Conservation (phyloP, 2,888 invertebrate species). For the Amphipyra tragopoginis region DNA sequence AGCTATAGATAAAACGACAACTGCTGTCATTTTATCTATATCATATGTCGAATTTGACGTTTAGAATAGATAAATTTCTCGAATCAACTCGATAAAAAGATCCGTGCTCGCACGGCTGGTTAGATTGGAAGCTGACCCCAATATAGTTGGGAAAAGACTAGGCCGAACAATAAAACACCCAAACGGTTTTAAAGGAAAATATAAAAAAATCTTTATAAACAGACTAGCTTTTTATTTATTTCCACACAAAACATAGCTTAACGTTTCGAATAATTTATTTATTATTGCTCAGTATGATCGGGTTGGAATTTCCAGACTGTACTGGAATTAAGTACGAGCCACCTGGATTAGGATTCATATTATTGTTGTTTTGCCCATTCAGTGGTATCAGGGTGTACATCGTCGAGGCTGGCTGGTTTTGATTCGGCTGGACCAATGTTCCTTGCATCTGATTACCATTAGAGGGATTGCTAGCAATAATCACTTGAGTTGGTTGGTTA, state of each 20-base stretch:
- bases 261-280: constrained; percentile 8
- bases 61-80: no score
- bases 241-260: neutral
- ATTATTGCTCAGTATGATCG: constrained; percentile 23
- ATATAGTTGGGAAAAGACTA: no score
- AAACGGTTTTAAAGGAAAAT: neutral
- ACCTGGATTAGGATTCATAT: constrained; percentile 29
- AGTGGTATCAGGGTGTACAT: constrained; percentile 66
- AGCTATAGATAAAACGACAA: no score
- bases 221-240: constrained; percentile 13
- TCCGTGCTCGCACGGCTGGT: no score
- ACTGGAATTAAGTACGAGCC: constrained; percentile 43
- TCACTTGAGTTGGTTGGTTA: constrained; percentile 26
- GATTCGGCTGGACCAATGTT: constrained; percentile 35
- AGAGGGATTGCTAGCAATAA: constrained; percentile 37
- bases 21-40: no score
- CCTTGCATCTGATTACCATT: constrained; percentile 34
- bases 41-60: no score
- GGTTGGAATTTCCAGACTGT: constrained; percentile 33
- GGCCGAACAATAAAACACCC: no score
- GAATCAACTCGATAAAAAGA: no score
- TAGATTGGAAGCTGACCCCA: no score
- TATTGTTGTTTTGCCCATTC: constrained; percentile 41
- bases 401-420: constrained; percentile 49
- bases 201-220: neutral